Evolutionary conservation across 2,113 vertebrate species (phyloP), one percentile per base, ranked within the genome.

Genomic region (Lonchura striata): DNA sequence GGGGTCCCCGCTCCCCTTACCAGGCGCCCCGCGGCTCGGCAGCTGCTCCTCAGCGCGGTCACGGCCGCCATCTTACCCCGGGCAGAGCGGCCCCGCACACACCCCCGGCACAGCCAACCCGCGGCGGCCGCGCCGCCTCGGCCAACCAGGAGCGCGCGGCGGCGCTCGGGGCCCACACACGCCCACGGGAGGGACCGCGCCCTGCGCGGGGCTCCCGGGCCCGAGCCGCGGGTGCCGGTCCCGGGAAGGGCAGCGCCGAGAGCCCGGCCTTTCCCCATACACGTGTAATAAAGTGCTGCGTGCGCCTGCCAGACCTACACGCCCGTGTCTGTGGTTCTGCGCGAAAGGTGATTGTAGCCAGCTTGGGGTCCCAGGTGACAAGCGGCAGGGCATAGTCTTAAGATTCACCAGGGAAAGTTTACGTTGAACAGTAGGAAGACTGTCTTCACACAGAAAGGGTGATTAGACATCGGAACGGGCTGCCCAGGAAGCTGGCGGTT

Each of bases 21-120:
- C 99, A 98, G 94, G 56, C 90, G 97, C 54, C 98, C 95, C n/a
- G 98, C 95, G 15, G 86, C 79, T 42, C 68, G 90, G 70, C 97
- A 97, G 69, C 98, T 97, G 71, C 97, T 94, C 85, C 98, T 95
- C 85, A 98, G 60, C 15, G 94, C 98, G 10, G 97, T 97, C 91
- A 97, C 82, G 4, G 91, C 98, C 92, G 99, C 99, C 99, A 99
- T 99, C 91, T 99, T 98, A 63, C 23, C 60, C 64, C 92, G 97
- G 92, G 96, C 92, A 21, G 30, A 7, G 9, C 25, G 24, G 59
- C 59, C 33, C 33, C 71, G 19, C 91, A 88, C 86, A 65, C 89
- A 76, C 78, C 91, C 76, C 88, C 86, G 90, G 65, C 33, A 71
- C 86, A 80, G 52, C 91, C 95, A 95, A 89, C 71, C 30, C 46